phyloP scores from a whole-genome alignment of 37 sponge, comb jelly and placozoan genomes.

The Agelas oroides region DNA sequence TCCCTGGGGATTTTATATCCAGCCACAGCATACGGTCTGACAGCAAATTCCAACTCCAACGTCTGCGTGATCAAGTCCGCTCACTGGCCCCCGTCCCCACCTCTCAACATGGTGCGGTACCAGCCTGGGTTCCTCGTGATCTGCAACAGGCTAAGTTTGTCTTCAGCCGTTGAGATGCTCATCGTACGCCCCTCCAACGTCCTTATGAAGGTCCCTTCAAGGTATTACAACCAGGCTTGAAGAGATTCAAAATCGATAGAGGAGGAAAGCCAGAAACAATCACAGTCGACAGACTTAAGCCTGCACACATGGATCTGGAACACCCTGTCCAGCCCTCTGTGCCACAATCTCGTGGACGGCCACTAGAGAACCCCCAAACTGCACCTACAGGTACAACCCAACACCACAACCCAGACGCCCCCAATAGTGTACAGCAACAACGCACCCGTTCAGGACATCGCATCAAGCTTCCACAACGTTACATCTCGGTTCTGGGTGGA shows the following conservation, averaged over 20 bases:
- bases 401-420: too few species aligned
- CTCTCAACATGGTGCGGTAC: background rate
- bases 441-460: background rate
- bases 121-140: background rate
- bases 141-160: background rate
- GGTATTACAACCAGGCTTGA: conserved; percentile 21
- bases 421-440: background rate
- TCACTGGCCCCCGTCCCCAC: conserved; percentile 32
- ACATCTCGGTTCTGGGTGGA: conserved; percentile 19
- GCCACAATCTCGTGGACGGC: too few species aligned
- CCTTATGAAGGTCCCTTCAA: conserved; percentile 57
- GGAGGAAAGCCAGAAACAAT: conserved; percentile 16
- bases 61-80: conserved; percentile 16
- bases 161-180: conserved; percentile 1
- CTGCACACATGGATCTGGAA: conserved; percentile 19
- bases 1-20: too few species aligned
- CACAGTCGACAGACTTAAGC: conserved; percentile 47
- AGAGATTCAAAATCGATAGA: conserved; percentile 35
- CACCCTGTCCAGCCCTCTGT: too few species aligned
- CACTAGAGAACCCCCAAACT: too few species aligned
- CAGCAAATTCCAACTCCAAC: background rate
- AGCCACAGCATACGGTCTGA: background rate
- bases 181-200: conserved; percentile 38
- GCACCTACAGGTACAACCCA: too few species aligned
- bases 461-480: background rate